Percentiles rank a stretch among this genome's conserved stretches.
Evolutionary conservation across 2,113 vertebrate species (phyloP).

Genomic region (Chamaetylas fuelleborni): DNA sequence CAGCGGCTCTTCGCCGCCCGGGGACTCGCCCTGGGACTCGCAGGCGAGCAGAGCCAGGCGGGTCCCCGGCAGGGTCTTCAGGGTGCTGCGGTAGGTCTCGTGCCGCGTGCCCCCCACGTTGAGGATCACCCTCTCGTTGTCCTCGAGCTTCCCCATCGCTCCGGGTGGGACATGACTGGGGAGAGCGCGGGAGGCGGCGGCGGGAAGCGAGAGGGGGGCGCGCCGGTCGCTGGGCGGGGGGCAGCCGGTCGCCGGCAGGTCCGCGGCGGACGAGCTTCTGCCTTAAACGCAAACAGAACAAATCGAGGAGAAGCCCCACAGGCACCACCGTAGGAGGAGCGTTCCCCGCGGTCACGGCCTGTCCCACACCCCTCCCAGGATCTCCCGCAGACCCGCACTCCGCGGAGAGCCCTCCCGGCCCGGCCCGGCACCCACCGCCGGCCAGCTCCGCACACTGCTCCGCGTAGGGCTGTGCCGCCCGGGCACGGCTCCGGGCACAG

Average conservation of each 20-base stretch:
- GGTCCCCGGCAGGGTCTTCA: conserved; percentile 94
- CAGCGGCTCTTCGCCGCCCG: conserved; percentile 75
- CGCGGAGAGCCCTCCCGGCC: neutral
- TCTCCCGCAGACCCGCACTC: neutral
- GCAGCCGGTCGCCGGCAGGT: neutral
- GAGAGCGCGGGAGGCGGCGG: neutral
- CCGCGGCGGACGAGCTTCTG: neutral
- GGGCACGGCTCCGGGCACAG: neutral
- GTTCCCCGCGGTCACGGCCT: neutral
- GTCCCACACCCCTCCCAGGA: neutral
- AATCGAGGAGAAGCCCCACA: neutral
- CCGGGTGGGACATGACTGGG: conserved; percentile 91
- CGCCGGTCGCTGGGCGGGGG: neutral
- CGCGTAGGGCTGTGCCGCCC: neutral
- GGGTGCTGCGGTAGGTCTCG: conserved; percentile 94
- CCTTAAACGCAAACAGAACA: conserved; percentile 19
- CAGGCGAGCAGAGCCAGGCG: conserved; percentile 91
- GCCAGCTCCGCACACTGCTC: neutral
- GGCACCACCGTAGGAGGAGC: neutral
- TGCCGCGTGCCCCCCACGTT: conserved; percentile 96
- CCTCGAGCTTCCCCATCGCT: conserved; percentile 97
- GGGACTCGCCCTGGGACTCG: conserved; percentile 82
- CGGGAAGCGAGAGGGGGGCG: neutral
- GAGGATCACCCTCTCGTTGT: conserved; percentile 98
- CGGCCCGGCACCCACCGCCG: neutral